A percentile compares a stretch with the other conserved stretches of the same genome.
Evolutionary conservation across 64 coral and sea anemone genomes (phyloP).

Genomic region (Stichodactyla mertensii): DNA sequence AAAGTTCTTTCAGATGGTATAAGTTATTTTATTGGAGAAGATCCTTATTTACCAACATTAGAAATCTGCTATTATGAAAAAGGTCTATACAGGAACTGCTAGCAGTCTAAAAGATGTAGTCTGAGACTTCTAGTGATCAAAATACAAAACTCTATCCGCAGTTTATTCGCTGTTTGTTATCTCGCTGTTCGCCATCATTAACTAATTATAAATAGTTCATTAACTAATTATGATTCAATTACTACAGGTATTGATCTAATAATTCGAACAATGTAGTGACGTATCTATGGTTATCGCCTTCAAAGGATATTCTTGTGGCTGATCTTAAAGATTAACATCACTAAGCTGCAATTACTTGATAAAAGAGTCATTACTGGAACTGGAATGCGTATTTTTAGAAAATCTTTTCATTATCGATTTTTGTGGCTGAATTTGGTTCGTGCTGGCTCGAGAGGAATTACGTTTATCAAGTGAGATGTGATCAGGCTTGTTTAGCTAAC

Average conservation of each 20-base stretch:
- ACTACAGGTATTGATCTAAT: not conserved
- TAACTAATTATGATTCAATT: not conserved
- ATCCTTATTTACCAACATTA: too few relatives aligned
- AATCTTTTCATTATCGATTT: not conserved
- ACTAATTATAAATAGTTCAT: not conserved
- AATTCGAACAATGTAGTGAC: not conserved
- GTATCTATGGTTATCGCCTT: not conserved
- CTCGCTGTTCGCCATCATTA: not conserved
- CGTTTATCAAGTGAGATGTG: not conserved
- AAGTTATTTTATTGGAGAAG: too few relatives aligned
- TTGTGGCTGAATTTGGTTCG: not conserved
- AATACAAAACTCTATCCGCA: not conserved
- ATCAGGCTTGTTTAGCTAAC: not conserved
- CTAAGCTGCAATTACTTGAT: slow-evolving; percentile 5
- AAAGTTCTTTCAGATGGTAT: too few relatives aligned
- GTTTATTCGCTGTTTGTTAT: not conserved
- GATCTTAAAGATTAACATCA: not conserved
- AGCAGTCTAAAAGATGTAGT: too few relatives aligned
- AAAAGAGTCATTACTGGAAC: not conserved
- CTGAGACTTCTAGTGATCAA: not conserved
- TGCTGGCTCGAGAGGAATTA: slow-evolving; percentile 5
- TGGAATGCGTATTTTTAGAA: slow-evolving; percentile 3
- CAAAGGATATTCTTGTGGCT: not conserved
- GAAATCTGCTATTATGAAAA: too few relatives aligned
- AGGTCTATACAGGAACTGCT: too few relatives aligned